phyloP scores from a whole-genome alignment of 1,140 invertebrate genomes.

The Drosophila nannoptera region DNA sequence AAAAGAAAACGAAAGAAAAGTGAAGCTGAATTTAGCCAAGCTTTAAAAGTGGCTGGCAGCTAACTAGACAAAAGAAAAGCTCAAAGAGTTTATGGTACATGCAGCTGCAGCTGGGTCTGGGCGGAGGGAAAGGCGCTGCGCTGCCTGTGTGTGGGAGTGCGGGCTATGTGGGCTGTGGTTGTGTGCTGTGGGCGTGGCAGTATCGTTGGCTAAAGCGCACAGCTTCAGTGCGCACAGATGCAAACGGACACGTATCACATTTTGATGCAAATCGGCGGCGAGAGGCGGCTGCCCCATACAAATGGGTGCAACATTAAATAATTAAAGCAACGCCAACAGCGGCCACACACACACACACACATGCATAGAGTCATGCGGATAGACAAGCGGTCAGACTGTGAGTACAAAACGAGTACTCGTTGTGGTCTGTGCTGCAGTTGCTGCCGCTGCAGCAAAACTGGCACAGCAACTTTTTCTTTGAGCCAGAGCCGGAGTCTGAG shows the following conservation, averaged over 20 bases:
- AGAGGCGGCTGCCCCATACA: conserved; percentile 55
- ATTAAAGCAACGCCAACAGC: conserved; percentile 60
- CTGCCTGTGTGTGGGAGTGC: conserved; percentile 10
- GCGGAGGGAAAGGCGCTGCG: conserved; percentile 11
- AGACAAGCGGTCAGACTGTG: conserved; percentile 21
- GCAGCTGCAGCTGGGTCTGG: conserved; percentile 16
- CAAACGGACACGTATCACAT: conserved; percentile 43
- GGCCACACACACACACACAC: conserved; percentile 8
- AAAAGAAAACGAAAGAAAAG: background rate
- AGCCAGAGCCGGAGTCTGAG: conserved; percentile 32
- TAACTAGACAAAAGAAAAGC: conserved; percentile 13
- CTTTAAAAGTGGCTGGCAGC: conserved; percentile 3
- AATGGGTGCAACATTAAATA: conserved; percentile 76
- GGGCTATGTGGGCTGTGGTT: conserved; percentile 23
- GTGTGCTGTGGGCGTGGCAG: conserved; percentile 16
- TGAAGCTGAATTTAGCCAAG: conserved; percentile 1
- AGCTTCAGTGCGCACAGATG: conserved; percentile 23
- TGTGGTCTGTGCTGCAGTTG: conserved; percentile 11
- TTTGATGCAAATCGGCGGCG: conserved; percentile 65
- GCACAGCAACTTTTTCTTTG: conserved; percentile 77
- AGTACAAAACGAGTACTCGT: conserved; percentile 26
- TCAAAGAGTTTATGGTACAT: conserved; percentile 39
- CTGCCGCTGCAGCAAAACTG: conserved; percentile 61
- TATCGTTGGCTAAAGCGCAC: conserved; percentile 28
- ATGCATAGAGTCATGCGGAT: conserved; percentile 10